phyloP scores from a whole-genome alignment of 2,797 vertebrate species.

The Hypotaenidia philippensis region DNA sequence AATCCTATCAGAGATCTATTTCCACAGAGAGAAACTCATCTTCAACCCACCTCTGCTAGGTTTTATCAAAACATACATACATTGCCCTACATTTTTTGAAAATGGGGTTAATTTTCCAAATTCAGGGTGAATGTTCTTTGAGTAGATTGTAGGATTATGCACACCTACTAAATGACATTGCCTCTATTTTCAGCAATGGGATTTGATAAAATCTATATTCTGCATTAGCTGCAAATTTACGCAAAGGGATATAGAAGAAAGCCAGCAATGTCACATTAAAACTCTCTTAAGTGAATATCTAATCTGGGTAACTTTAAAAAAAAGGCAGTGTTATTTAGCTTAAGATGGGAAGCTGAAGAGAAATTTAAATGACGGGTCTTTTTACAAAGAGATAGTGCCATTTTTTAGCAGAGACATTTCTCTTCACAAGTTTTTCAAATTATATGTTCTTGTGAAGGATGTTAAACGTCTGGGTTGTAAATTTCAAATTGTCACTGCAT shows the following conservation, averaged over 20 bases:
- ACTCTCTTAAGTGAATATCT: constrained; percentile 36
- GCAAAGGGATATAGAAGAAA: background rate
- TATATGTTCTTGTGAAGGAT: constrained; percentile 77
- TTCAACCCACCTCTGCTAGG: background rate
- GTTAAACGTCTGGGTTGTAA: constrained; percentile 74
- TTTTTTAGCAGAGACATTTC: constrained; percentile 72
- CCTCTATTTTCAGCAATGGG: background rate
- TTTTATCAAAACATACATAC: background rate
- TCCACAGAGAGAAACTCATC: background rate
- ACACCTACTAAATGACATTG: background rate
- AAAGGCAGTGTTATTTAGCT: constrained; percentile 72
- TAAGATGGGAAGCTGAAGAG: constrained; percentile 63
- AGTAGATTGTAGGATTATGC: background rate
- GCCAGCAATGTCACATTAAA: constrained; percentile 31
- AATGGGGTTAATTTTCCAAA: background rate
- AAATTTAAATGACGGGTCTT: constrained; percentile 77
- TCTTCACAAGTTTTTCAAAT: constrained; percentile 81
- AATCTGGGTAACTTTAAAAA: constrained; percentile 63
- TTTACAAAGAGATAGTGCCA: constrained; percentile 72
- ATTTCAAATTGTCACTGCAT: constrained; percentile 74
- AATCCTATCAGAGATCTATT: background rate
- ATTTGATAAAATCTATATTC: constrained; percentile 1
- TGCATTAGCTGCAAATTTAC: constrained; percentile 4
- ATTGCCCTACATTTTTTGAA: background rate
- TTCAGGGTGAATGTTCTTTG: background rate